Evolutionary conservation across 1,140 invertebrate species (phyloP), one percentile per base, ranked within the genome.

Genomic region (Gryllus bimaculatus): DNA sequence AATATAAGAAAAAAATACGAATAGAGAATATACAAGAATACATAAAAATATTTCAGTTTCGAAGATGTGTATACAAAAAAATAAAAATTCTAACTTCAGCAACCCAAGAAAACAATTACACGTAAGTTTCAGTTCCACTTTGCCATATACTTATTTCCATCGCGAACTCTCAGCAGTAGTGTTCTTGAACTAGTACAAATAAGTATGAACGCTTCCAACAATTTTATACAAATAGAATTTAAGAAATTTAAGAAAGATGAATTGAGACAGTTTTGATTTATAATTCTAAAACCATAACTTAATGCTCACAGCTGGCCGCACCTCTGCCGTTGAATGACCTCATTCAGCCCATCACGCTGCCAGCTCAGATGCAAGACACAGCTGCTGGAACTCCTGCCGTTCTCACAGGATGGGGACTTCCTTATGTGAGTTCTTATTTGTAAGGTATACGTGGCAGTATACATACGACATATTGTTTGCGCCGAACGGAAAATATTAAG

Each of bases 251-350:
- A 66, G 54, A 10, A 66, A 66, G 10, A 3, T 18, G 18, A 10
- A 18, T n/a, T 66, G 54, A 66, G 18, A 66, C 10, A 3, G 54
- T 66, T 66, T 66, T 66, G 54, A 66, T 13, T 66, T 3, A 66
- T 3, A 3, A 13, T 13, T 66, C 54, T 75, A 21, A 10, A 21
- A 75, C 12, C 20, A 75, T 39, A 75, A 75, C 73, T 47, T 78
- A 39, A n/a, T 78, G 39, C 48, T 47, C 48, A n/a, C 77, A 80
- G 79, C 76, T 80, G 49, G n/a, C 21, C 83, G 85, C 73, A 83
- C 84, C 78, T 79, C 26, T 81, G 6, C 18, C 73, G 20, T 78
- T 54, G 7, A 73, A 73, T 54, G 8, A 49, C 39, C 15, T 39
- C 5, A 75, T 73, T 47, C 78, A 78, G 54, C 76, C 79, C 13